These are phyloP conservation scores for Apostichopus leukothele DNA, from an alignment of 53 echinoderm and acorn worm species.

Conservation along the genomic window DNA sequence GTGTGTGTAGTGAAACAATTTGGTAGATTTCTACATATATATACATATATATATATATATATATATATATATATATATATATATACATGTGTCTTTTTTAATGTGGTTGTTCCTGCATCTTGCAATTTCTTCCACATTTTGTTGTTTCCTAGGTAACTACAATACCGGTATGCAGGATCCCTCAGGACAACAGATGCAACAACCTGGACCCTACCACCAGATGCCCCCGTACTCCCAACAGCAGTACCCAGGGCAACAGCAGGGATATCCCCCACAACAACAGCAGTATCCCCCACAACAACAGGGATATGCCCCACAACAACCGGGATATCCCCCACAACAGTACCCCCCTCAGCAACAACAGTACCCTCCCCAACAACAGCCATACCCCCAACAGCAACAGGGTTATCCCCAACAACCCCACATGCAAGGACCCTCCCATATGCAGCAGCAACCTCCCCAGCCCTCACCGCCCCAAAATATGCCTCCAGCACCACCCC, in stretches of 20 bases:
- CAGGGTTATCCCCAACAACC: slow-evolving; percentile 39
- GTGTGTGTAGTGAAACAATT: too few species aligned
- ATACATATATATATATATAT: background rate
- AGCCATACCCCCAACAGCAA: slow-evolving; percentile 25
- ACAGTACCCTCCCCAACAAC: slow-evolving; percentile 51
- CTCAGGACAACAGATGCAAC: slow-evolving; percentile 54
- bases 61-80: too few species aligned
- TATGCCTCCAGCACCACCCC: slow-evolving; percentile 1
- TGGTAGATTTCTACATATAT: too few species aligned
- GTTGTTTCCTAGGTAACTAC: background rate
- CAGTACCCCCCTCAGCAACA: slow-evolving; percentile 56
- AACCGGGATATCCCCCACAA: slow-evolving; percentile 5
- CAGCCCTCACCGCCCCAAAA: background rate
- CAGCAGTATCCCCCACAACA: slow-evolving; percentile 23
- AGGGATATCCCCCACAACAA: slow-evolving; percentile 46
- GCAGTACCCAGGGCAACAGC: slow-evolving; percentile 53
- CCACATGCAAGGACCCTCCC: slow-evolving; percentile 18
- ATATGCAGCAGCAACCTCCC: slow-evolving; percentile 26
- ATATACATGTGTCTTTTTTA: background rate
- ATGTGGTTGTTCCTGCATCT: background rate
- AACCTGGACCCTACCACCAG: slow-evolving; percentile 57
- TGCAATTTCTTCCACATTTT: background rate
- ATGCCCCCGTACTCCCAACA: slow-evolving; percentile 59
- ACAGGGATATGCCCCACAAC: slow-evolving; percentile 49
- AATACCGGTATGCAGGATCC: slow-evolving; percentile 21